These are phyloP conservation scores for Pocillopora verrucosa DNA, from an alignment of 64 coral and sea anemone genomes.

Conservation along the genomic window DNA sequence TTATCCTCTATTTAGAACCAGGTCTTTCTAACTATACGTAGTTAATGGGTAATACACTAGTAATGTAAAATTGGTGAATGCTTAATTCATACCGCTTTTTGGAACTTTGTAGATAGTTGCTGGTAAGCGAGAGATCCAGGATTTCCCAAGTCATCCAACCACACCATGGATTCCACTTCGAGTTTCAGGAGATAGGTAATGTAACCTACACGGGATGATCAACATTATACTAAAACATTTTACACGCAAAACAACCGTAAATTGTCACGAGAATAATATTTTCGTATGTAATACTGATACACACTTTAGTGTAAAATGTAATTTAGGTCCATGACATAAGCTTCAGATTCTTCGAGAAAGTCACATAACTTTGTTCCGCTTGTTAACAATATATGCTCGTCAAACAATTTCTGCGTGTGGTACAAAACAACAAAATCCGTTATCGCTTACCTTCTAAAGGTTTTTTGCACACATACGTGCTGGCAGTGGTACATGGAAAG, in stretches of 20 bases:
- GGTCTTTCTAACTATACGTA: no score
- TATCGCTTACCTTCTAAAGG: constrained; percentile 68
- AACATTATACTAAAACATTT: background rate
- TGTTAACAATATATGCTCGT: no score
- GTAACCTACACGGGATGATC: constrained; percentile 25
- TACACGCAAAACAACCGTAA: no score
- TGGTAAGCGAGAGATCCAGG: constrained; percentile 40
- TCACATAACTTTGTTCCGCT: background rate
- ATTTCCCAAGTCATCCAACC: constrained; percentile 41
- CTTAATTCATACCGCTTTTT: constrained; percentile 29
- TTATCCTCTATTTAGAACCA: no score
- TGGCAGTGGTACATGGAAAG: constrained; percentile 69
- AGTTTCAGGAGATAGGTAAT: constrained; percentile 66
- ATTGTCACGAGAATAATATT: no score
- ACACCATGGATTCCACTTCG: constrained; percentile 38
- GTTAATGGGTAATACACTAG: no score
- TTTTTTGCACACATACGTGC: constrained; percentile 78
- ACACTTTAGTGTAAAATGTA: no score
- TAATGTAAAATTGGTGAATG: background rate
- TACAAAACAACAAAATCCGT: no score
- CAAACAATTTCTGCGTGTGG: no score
- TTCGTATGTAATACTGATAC: no score
- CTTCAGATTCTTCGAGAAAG: background rate
- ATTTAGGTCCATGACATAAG: background rate
- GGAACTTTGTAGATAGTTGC: constrained; percentile 36